phyloP scores from a whole-genome alignment of 2,888 invertebrate species.

The Phania funesta region DNA sequence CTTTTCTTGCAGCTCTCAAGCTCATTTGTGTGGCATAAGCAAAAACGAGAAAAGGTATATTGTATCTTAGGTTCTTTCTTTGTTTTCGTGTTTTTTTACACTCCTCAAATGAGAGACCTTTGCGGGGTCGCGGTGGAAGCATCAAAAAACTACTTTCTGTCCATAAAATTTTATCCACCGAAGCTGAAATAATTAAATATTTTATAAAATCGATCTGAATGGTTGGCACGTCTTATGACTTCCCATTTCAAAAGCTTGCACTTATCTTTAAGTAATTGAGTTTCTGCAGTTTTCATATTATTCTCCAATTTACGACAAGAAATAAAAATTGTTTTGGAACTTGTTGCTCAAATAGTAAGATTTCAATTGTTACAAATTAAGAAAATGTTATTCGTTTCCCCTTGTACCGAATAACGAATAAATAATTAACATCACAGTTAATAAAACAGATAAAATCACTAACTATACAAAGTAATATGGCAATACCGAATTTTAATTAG shows the following conservation, averaged over 20 bases:
- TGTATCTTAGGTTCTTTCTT: constrained; percentile 7
- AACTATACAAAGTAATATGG: constrained; percentile 14
- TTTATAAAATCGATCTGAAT: constrained; percentile 27
- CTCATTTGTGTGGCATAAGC: constrained; percentile 39
- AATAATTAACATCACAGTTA: constrained; percentile 26
- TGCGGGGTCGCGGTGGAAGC: constrained; percentile 15
- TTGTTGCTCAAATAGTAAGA: constrained; percentile 24
- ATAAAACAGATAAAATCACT: constrained; percentile 31
- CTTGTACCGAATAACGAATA: too few relatives aligned
- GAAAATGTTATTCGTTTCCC: constrained; percentile 13
- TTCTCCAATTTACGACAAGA: too few relatives aligned
- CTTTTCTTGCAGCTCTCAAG: constrained; percentile 53
- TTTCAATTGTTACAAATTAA: constrained; percentile 21
- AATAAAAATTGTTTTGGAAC: constrained; percentile 16
- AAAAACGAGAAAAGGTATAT: constrained; percentile 6
- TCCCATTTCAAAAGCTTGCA: constrained; percentile 13
- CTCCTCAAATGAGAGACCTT: constrained; percentile 23
- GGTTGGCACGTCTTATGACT: constrained; percentile 6
- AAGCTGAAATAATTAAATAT: constrained; percentile 15
- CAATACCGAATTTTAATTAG: constrained; percentile 12
- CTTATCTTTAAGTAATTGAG: too few relatives aligned
- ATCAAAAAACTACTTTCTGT: constrained; percentile 1
- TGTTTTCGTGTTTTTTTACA: constrained; percentile 15
- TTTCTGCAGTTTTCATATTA: too few relatives aligned
- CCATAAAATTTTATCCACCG: constrained; percentile 3